These are phyloP conservation scores for Pheosia gnoma DNA, from an alignment of 2,888 invertebrate species.

Conservation along the genomic window DNA sequence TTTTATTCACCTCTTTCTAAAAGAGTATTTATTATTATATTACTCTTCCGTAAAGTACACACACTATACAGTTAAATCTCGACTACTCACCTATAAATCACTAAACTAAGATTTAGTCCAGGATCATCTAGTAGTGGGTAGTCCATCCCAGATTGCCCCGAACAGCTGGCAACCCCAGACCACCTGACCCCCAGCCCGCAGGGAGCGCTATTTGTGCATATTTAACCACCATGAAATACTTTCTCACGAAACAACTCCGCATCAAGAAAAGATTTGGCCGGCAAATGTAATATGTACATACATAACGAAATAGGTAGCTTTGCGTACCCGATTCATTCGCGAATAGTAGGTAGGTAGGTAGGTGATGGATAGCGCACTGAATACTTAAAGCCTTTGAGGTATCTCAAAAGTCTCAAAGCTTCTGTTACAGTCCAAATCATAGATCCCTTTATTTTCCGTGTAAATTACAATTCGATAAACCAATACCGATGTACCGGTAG, in stretches of 20 bases:
- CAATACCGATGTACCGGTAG: too few relatives aligned
- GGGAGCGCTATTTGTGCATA: conserved; percentile 18
- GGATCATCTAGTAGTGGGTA: background rate
- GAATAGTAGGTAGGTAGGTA: background rate
- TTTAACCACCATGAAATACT: conserved; percentile 24
- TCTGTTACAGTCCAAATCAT: background rate
- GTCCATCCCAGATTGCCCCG: background rate
- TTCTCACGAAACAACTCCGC: conserved; percentile 13
- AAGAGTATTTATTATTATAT: too few relatives aligned
- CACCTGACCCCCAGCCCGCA: conserved; percentile 4
- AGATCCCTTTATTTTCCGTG: background rate
- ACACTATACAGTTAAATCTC: too few relatives aligned
- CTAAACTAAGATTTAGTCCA: background rate
- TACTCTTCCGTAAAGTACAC: too few relatives aligned
- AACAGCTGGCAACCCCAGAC: background rate
- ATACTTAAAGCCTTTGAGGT: background rate
- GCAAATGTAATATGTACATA: conserved; percentile 13
- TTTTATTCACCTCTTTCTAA: too few relatives aligned
- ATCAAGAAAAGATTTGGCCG: conserved; percentile 20
- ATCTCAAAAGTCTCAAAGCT: too few relatives aligned
- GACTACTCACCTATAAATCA: too few relatives aligned
- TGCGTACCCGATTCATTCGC: background rate
- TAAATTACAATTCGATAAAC: too few relatives aligned
- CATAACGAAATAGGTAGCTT: conserved; percentile 3
- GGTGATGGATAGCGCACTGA: background rate